These are phyloP conservation scores for Gouania willdenowi DNA, from an alignment of 2,797 vertebrate species.

Conservation along the genomic window DNA sequence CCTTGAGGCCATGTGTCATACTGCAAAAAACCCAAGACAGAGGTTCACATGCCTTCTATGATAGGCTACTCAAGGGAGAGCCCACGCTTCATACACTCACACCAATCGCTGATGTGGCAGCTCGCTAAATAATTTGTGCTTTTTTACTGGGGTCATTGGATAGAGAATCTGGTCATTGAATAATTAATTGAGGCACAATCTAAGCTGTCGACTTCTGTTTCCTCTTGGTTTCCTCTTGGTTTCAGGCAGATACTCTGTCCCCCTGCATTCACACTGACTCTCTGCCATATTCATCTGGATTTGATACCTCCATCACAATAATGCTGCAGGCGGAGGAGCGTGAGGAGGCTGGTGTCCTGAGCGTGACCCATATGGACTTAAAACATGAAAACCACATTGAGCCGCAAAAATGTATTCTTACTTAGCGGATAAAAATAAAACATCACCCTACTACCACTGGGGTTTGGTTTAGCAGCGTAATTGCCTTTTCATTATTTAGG, in stretches of 20 bases:
- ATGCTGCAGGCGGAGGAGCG: conserved; percentile 35
- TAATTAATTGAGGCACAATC: conserved; percentile 82
- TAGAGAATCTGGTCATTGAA: conserved; percentile 76
- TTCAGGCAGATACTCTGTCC: conserved; percentile 62
- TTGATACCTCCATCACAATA: conserved; percentile 53
- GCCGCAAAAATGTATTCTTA: conserved; percentile 64
- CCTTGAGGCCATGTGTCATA: conserved; percentile 63
- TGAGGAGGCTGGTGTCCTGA: conserved; percentile 54
- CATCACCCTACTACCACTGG: conserved; percentile 61
- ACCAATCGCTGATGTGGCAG: conserved; percentile 73
- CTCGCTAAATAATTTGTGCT: conserved; percentile 82
- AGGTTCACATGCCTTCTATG: conserved; percentile 56
- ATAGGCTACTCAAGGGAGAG: conserved; percentile 57
- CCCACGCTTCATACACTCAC: conserved; percentile 62
- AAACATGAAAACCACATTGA: conserved; percentile 59
- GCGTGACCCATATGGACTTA: conserved; percentile 55
- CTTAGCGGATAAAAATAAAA: conserved; percentile 70
- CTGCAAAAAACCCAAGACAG: conserved; percentile 37
- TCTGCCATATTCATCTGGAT: conserved; percentile 64
- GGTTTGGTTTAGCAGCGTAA: conserved; percentile 78
- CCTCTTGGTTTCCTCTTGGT: too few species aligned
- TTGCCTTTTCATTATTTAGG: conserved; percentile 79
- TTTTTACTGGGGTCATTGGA: conserved; percentile 81
- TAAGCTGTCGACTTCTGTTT: conserved; percentile 76
- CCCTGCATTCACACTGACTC: conserved; percentile 31